phyloP scores from a whole-genome alignment of 1,140 invertebrate species.

The fruit fly (Drosophila melanogaster) region DNA sequence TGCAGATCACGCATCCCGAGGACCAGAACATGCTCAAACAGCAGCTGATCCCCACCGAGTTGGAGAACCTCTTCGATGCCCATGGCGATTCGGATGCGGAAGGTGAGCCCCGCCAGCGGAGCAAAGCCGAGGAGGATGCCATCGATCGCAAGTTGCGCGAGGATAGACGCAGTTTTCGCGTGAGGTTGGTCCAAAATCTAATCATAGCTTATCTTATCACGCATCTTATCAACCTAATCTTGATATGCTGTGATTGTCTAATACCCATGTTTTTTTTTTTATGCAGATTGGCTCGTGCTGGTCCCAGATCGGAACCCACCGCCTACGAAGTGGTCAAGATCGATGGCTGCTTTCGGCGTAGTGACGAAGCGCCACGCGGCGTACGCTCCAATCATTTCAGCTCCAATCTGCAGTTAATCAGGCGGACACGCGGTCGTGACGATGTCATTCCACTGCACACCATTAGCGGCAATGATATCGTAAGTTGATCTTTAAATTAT shows the following conservation, averaged over 20 bases:
- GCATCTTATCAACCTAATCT: too few species aligned
- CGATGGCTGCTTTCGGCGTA: constrained; percentile 85
- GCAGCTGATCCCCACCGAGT: constrained; percentile 87
- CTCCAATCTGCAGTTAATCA: constrained; percentile 85
- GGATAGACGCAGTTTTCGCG: constrained; percentile 84
- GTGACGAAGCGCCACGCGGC: constrained; percentile 85
- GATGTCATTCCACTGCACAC: constrained; percentile 84
- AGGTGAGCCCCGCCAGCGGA: constrained; percentile 74
- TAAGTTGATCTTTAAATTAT: constrained; percentile 62
- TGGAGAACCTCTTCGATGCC: constrained; percentile 83
- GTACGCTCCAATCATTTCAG: constrained; percentile 74
- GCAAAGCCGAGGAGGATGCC: constrained; percentile 82
- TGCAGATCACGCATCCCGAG: constrained; percentile 90
- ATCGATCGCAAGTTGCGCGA: constrained; percentile 77
- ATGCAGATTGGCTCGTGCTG: constrained; percentile 87
- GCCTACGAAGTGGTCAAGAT: constrained; percentile 89
- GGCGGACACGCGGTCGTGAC: constrained; percentile 85
- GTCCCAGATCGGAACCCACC: constrained; percentile 87
- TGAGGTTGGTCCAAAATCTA: constrained; percentile 79
- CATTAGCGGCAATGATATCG: constrained; percentile 87
- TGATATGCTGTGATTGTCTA: too few species aligned
- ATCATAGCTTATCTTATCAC: too few species aligned
- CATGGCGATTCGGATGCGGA: constrained; percentile 70
- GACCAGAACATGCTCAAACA: constrained; percentile 90
- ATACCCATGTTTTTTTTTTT: too few species aligned